These are phyloP conservation scores for Rhinolophus ferrumequinum DNA, from an alignment of 2,113 vertebrate species.

Conservation along the genomic window DNA sequence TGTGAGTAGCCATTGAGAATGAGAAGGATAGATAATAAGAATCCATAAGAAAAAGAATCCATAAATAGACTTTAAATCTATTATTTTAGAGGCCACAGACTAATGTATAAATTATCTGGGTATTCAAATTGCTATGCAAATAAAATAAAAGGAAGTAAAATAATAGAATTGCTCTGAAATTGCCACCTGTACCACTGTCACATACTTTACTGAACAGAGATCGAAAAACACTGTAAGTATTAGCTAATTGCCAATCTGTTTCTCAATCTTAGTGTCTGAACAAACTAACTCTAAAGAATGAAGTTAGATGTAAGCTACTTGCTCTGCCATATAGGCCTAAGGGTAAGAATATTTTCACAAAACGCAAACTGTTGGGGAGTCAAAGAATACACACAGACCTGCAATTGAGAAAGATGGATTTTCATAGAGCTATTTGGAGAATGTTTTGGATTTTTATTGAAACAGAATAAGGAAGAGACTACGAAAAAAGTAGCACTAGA, in stretches of 20 bases:
- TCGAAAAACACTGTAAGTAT: background rate
- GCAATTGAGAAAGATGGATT: background rate
- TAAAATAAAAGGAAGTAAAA: constrained; percentile 18
- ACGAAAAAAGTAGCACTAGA: background rate
- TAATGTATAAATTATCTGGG: background rate
- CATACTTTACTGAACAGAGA: background rate
- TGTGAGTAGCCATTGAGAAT: background rate
- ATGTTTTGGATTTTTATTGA: constrained; percentile 10
- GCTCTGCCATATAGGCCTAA: background rate
- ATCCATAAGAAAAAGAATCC: background rate
- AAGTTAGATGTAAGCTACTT: background rate
- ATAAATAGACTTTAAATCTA: background rate
- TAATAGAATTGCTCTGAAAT: constrained; percentile 26
- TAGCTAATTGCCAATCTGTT: background rate
- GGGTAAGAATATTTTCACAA: background rate
- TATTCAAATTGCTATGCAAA: background rate
- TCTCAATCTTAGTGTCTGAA: background rate
- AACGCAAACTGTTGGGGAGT: background rate
- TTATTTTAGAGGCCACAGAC: background rate
- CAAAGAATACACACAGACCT: background rate
- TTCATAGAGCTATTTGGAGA: constrained; percentile 7
- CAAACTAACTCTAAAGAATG: background rate
- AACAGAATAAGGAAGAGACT: background rate
- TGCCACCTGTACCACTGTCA: background rate
- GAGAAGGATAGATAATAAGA: background rate